Percentiles rank a stretch among this genome's conserved stretches.
Conservation (phyloP, 2,797 vertebrate genomes). For the Mycteria americana region DNA sequence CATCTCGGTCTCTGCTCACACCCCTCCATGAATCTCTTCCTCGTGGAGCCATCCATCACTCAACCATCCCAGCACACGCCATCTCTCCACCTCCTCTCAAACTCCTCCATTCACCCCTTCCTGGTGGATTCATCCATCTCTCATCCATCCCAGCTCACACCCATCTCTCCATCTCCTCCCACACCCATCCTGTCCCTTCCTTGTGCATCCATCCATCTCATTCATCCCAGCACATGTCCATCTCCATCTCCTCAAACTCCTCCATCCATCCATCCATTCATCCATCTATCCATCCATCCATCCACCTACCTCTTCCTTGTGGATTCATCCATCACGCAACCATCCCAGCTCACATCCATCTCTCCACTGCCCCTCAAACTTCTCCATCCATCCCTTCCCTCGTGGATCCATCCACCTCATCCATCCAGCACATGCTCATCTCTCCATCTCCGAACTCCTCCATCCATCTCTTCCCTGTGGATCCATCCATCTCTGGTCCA, state of each 20-base stretch:
- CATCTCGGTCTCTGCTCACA: not conserved
- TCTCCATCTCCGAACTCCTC: not conserved
- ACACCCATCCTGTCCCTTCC: no score
- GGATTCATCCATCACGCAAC: not conserved
- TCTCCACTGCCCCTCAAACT: not conserved
- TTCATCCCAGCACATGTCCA: no score
- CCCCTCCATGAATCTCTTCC: not conserved
- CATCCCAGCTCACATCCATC: not conserved
- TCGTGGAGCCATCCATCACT: not conserved
- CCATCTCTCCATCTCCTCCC: not conserved
- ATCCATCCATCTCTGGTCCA: not conserved
- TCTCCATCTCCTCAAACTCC: no score
- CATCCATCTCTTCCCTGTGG: not conserved
- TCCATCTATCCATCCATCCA: no score
- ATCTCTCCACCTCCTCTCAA: not conserved
- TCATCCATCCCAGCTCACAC: not conserved
- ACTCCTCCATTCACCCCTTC: not conserved
- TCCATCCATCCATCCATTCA: no score
- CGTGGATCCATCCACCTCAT: not conserved
- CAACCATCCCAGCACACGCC: not conserved
- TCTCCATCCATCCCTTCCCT: not conserved
- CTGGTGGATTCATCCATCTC: not conserved
- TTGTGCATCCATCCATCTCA: no score
- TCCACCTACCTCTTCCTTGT: not conserved
- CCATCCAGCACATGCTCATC: not conserved